Evolutionary conservation across 2,113 vertebrate species (phyloP), one percentile per base, ranked within the genome.

Genomic region (Cyphomyrus plagiostoma): DNA sequence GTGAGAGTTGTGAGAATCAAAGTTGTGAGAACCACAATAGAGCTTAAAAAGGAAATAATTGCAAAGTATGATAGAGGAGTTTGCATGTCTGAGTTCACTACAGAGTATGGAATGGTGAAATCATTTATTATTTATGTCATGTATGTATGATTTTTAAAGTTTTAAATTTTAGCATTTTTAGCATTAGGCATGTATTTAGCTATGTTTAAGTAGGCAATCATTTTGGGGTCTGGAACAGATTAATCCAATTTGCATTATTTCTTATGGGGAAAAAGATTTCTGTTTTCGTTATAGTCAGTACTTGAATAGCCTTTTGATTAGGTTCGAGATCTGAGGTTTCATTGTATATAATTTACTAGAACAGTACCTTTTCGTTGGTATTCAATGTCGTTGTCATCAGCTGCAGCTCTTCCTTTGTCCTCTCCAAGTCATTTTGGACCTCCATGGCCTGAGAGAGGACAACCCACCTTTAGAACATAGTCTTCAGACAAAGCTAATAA

Each of bases 321-420:
- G 9, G 56, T 58, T 58, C 0, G 7, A 9, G 56, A 58, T n/a
- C 56, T n/a, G 21, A 58, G 7, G 23, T 58, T 58, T 9, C 56
- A n/a, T 11, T 58, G 21, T n/a, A 70, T 70, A 13, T 70, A 13
- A 70, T 70, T 70, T 70, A 30, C 30, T 70, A 70, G 9, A 9
- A 26, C n/a, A 30, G 62, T 4, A 70, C 62, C 62, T 70, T 70
- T 70, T 70, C n/a, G 9, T 30, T 70, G 62, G 62, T 70, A 26
- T 30, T 70, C 62, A 97, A 96, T 8, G 96, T 89, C 0, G 92
- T 95, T 96, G 96, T 98, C 87, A 97, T 97, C 77, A 92, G 92
- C 0, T 97, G 96, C 87, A 99, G 95, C 95, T 99, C 98, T 92
- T 99, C 97, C 89, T 97, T 98, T 0, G 98, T 99, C 94, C 95